Base-by-base conservation (phyloP, 2,113 vertebrate species). In the Eurystomus gularis region DNA sequence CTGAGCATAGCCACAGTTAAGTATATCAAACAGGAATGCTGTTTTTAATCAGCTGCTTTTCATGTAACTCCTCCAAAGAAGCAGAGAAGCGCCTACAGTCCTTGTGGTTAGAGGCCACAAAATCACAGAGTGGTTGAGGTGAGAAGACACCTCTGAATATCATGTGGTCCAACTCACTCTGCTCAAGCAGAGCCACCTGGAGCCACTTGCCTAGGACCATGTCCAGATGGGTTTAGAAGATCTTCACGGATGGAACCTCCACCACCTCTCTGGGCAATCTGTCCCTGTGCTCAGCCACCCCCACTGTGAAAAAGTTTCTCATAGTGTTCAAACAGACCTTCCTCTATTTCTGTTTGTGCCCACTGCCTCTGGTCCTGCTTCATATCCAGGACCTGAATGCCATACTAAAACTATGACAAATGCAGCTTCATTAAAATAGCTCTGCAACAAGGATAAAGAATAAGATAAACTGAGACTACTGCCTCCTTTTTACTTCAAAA, bases 261-360 rank as follows among this genome's bases (percentile, higher is more conserved):
- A 24, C 6, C 7, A 31, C 44, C 44, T 40, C 52, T 52, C n/a
- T 16, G 24, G n/a, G 37, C 19, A 80, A 40, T 13, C 28, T 18
- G 28, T 72, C 18, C 37, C 28, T 52, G 15, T 11, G 28, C 13
- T 46, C 19, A 26, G 20, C 35, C 35, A 35, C 24, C 5, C 10
- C 40, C 20, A 48, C 39, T 33, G 42, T 13, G 14, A 58, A 35
- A 40, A 52, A 71, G 11, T 10, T 2, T 75, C 16, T 61, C 17
- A 10, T 25, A 51, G 1, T 7, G 3, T 48, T 57, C 51, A 71
- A 35, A 75, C 4, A 65, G 25, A 55, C 0, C 1, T 7, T 39
- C 16, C 17, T 21, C 11, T 33, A n/a, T 20, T 61, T 48, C 64
- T 48, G 20, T 57, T 64, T 39, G 7, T 35, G 40, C 17, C 7